Conservation (phyloP, 2,888 invertebrate species). For the Melinaea menophilus region DNA sequence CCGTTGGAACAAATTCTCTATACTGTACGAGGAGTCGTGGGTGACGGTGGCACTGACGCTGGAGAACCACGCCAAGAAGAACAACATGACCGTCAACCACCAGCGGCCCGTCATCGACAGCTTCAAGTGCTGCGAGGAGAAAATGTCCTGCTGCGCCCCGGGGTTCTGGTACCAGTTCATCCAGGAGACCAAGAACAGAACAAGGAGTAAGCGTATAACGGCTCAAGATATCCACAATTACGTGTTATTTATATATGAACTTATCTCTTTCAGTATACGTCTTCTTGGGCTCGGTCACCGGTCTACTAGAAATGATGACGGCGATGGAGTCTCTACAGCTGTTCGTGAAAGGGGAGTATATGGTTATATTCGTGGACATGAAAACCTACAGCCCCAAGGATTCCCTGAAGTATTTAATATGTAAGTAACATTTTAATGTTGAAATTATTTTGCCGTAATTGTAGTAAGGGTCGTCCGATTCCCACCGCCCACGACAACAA, state of each 20-base stretch:
- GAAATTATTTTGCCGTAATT: background rate
- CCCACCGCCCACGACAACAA: no score
- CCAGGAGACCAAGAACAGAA: conserved; percentile 90
- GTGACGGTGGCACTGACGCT: conserved; percentile 89
- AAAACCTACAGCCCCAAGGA: conserved; percentile 88
- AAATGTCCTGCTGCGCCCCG: conserved; percentile 85
- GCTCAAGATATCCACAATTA: no score
- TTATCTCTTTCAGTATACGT: conserved; percentile 88
- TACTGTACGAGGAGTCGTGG: conserved; percentile 90
- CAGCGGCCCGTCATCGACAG: conserved; percentile 83
- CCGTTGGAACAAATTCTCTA: conserved; percentile 95
- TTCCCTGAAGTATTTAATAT: conserved; percentile 88
- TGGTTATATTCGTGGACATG: conserved; percentile 96
- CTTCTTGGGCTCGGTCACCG: conserved; percentile 91
- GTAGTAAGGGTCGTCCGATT: no score
- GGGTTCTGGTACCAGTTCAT: conserved; percentile 90
- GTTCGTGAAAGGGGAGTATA: conserved; percentile 94
- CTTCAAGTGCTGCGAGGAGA: conserved; percentile 87
- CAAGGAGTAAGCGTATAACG: conserved; percentile 81
- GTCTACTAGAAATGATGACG: conserved; percentile 93
- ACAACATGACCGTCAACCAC: conserved; percentile 91
- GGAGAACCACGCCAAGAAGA: conserved; percentile 83
- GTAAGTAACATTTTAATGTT: conserved; percentile 71
- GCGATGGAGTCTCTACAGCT: conserved; percentile 93
- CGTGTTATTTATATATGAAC: background rate